These are phyloP conservation scores for Eristalis arbustorum DNA, from an alignment of 2,888 invertebrate species.

Conservation along the genomic window DNA sequence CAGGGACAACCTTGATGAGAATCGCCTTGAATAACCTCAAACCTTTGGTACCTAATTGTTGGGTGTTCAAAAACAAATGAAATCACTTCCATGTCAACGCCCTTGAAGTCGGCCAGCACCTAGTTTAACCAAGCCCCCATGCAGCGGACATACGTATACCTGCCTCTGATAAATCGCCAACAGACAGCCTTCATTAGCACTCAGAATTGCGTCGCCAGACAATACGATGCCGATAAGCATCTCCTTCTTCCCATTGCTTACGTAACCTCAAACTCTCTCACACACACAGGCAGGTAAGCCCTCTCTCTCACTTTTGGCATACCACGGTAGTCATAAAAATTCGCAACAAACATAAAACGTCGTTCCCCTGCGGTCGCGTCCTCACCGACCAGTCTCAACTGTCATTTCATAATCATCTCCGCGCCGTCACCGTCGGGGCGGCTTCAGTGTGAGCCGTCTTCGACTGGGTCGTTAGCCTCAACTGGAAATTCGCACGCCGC, in stretches of 20 bases:
- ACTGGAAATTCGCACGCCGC: neutral
- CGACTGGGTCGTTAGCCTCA: slow-evolving; percentile 36
- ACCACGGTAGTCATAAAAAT: neutral
- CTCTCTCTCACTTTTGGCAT: neutral
- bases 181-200: neutral
- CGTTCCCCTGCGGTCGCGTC: neutral
- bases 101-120: neutral
- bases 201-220: neutral
- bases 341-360: neutral
- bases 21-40: neutral
- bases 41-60: too few relatives aligned
- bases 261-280: neutral
- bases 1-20: neutral
- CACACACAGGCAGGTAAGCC: neutral
- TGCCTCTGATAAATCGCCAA: neutral
- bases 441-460: neutral
- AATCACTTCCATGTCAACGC: neutral
- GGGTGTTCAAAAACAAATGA: neutral
- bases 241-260: neutral
- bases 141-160: neutral
- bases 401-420: neutral
- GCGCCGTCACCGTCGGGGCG: neutral
- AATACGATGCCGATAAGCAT: neutral
- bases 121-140: neutral
- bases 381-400: neutral